These are phyloP conservation scores for Lasioglossum marginatum DNA, from an alignment of 2,888 invertebrate genomes.

Conservation along the genomic window DNA sequence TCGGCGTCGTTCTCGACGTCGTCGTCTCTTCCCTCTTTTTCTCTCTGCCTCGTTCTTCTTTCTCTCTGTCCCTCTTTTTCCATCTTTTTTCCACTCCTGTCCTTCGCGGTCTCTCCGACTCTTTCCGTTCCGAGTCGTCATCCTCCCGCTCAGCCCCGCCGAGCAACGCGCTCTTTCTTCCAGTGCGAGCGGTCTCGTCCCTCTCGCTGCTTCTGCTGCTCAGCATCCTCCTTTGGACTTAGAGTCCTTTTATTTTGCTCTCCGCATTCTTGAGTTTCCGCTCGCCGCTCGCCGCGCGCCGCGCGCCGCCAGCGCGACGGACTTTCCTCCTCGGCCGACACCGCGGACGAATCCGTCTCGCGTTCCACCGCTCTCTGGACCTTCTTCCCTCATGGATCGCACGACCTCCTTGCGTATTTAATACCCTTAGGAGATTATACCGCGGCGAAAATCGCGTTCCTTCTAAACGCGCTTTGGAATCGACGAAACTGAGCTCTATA, in stretches of 20 bases:
- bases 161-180: conserved; percentile 32
- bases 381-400: not conserved
- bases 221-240: conserved; percentile 73
- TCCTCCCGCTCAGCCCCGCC: conserved; percentile 14
- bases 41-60: not conserved
- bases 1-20: conserved; percentile 40
- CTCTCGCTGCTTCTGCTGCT: conserved; percentile 42
- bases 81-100: conserved; percentile 37
- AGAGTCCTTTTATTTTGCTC: conserved; percentile 76
- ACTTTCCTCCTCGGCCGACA: conserved; percentile 64
- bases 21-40: too few relatives aligned
- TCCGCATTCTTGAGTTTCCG: conserved; percentile 76
- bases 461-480: not conserved
- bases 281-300: too few relatives aligned
- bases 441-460: not conserved
- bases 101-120: conserved; percentile 20
- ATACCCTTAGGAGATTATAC: not conserved
- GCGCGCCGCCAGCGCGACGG: conserved; percentile 61
- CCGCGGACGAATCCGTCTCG: conserved; percentile 59
- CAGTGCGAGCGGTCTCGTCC: conserved; percentile 51
- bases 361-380: conserved; percentile 33
- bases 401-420: not conserved
- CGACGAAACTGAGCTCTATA: not conserved
- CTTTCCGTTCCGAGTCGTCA: conserved; percentile 34
- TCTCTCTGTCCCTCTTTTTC: not conserved